Base-by-base conservation (phyloP, 2,888 invertebrate species). In the Acholoe squamosa region DNA sequence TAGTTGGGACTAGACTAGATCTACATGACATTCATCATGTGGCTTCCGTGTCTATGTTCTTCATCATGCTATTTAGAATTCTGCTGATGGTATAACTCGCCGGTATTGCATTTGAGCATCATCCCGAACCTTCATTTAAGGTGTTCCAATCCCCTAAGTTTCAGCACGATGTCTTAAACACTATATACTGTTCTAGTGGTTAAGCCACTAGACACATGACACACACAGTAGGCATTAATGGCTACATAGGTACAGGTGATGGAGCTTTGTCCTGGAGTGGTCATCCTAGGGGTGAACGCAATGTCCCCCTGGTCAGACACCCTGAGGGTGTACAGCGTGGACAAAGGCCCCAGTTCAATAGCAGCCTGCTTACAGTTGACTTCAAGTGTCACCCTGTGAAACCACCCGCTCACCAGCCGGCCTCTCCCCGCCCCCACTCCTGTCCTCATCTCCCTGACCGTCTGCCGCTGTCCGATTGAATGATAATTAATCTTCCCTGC, bases 301-400 rank as follows among this genome's bases (percentile, higher is more conserved):
- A 71, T 28, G 14, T 25, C 14, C 28, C 31, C 71, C 28, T 71
- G 71, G 61, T 28, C 71, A 71, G 14, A 25, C 7, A 5, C 31
- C 71, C 14, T 14, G 71, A 14, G 71, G 71, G 28, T 28, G 25
- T 5, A 71, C 25, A 71, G 25, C 5, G 71, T 71, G 71, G 71
- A 71, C 71, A 71, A 71, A 71, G 71, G 28, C 71, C 71, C 25
- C 25, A 16, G 16, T 43, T 3, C n/a, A 7, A 43, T n/a, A n/a
- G 3, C 25, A 19, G n/a, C 1, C 33, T 16, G 51, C 54, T 86
- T 86, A 10, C 56, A 33, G 31, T 22, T 54, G 86, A 86, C 80
- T 43, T 34, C 34, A 80, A 43, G 80, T 80, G 80, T 43, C 80
- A 80, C 14, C 22, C 34, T 33, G n/a, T 80, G 34, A 80, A 80